These are phyloP conservation scores for Myotis daubentonii DNA, from an alignment of 2,797 vertebrate genomes.

Conservation along the genomic window DNA sequence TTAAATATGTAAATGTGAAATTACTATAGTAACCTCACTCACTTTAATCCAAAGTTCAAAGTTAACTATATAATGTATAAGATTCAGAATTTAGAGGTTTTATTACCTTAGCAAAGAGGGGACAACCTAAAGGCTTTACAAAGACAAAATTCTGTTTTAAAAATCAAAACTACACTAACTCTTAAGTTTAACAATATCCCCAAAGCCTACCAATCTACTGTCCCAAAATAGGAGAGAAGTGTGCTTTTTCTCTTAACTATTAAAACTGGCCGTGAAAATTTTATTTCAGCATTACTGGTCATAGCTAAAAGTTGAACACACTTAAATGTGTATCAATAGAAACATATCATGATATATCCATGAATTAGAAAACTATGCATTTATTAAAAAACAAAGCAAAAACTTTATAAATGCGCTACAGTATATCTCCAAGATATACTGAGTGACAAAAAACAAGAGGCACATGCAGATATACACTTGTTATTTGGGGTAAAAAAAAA, in stretches of 20 bases:
- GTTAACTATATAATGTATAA: conserved; percentile 6
- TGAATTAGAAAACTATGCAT: neutral
- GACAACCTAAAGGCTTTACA: neutral
- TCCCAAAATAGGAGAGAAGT: neutral
- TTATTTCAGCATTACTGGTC: conserved; percentile 5
- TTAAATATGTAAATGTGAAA: conserved; percentile 55
- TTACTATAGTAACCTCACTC: conserved; percentile 32
- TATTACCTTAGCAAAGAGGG: neutral
- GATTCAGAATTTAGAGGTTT: neutral
- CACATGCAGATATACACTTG: neutral
- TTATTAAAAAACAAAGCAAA: neutral
- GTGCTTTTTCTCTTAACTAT: neutral
- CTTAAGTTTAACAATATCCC: conserved; percentile 9
- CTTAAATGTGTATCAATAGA: neutral
- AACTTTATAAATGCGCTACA: neutral
- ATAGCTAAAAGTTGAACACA: neutral
- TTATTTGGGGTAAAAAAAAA: neutral
- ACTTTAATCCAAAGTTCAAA: conserved; percentile 36
- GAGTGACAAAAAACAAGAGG: neutral
- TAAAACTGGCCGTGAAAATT: conserved; percentile 23
- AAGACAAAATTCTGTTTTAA: conserved; percentile 50
- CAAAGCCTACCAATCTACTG: neutral
- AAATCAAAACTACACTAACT: conserved; percentile 45
- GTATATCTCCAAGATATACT: neutral
- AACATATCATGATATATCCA: neutral